Evolutionary conservation across 2,888 invertebrate genomes (phyloP).

Genomic region (Eulithis prunata): DNA sequence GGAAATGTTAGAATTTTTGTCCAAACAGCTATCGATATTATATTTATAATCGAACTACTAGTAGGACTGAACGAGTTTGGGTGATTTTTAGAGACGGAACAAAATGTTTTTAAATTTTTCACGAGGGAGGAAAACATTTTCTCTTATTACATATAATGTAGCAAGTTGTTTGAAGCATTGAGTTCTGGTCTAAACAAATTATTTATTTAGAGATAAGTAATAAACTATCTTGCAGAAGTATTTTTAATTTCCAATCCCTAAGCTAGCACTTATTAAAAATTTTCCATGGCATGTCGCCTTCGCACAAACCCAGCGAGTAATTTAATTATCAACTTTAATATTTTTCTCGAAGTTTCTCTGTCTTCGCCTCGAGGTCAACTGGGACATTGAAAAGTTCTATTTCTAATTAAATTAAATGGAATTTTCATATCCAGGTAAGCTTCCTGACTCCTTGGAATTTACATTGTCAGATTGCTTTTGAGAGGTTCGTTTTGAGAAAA

Average conservation of each 20-base stretch:
- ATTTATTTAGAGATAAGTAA: constrained; percentile 20
- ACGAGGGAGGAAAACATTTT: too few species aligned
- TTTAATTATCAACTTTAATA: constrained; percentile 66
- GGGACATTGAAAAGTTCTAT: constrained; percentile 25
- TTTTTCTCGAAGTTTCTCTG: constrained; percentile 51
- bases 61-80: too few species aligned
- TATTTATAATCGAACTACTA: too few species aligned
- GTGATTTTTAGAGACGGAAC: too few species aligned
- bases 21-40: too few species aligned
- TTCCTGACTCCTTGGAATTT: constrained; percentile 4
- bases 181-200: constrained; percentile 2
- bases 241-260: constrained; percentile 16
- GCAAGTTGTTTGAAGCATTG: too few species aligned
- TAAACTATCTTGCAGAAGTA: constrained; percentile 12
- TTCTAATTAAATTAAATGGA: constrained; percentile 26
- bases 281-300: constrained; percentile 41
- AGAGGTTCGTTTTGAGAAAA: too few species aligned
- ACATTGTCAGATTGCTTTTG: neutral
- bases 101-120: too few species aligned
- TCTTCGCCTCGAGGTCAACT: constrained; percentile 19
- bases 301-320: constrained; percentile 50
- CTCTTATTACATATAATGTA: too few species aligned
- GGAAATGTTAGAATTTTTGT: too few species aligned
- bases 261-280: constrained; percentile 44
- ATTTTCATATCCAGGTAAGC: constrained; percentile 19